Base-by-base conservation (phyloP, 2,113 vertebrate species). In the Fulmarus glacialis region DNA sequence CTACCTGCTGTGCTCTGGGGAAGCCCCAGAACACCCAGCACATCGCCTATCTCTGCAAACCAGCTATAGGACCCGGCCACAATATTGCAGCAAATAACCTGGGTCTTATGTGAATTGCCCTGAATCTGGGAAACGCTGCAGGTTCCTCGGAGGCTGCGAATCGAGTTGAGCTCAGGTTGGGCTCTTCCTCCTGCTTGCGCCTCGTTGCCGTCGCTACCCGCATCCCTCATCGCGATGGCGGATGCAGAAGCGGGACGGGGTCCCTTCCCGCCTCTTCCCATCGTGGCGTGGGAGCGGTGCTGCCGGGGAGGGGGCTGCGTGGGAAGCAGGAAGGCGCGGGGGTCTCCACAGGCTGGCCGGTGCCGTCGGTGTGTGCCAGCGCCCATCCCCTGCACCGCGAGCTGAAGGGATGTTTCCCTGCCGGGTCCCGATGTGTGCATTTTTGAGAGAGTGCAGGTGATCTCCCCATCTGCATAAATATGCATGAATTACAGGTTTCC, bases 51-150 rank as follows among this genome's bases (percentile, higher is more conserved):
- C 86, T 89, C 90, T 93, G 62, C 90, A 77, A 85, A 67, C 60
- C 0, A 2, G 55, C 90, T 87, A 3, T 14, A 96, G 97, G 86
- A 97, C 82, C 86, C 0, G 4, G 83, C 60, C 89, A 92, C 91
- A 95, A 96, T 97, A 97, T 96, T 97, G 77, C 64, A 96, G 24
- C 64, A 95, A 95, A 97, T 94, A 93, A 95, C 86, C 83, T 82
- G 77, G 48, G n/a, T 84, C 56, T 74, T 62, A 6, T 68, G 86
- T 89, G 91, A 56, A 60, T 85, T 79, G 50, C 60, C 60, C 68
- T 40, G 77, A 77, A 78, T 24, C 18, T 79, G 92, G 83, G 89
- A 92, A 87, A 27, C 0, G 47, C 62, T 29, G 79, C 55, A 15
- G 32, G 17, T n/a, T 85, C 92, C 93, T 95, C 0, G 3, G 79